Evolutionary conservation across 2,888 invertebrate genomes (phyloP).

Genomic region (Drosophila kambysellisi): DNA sequence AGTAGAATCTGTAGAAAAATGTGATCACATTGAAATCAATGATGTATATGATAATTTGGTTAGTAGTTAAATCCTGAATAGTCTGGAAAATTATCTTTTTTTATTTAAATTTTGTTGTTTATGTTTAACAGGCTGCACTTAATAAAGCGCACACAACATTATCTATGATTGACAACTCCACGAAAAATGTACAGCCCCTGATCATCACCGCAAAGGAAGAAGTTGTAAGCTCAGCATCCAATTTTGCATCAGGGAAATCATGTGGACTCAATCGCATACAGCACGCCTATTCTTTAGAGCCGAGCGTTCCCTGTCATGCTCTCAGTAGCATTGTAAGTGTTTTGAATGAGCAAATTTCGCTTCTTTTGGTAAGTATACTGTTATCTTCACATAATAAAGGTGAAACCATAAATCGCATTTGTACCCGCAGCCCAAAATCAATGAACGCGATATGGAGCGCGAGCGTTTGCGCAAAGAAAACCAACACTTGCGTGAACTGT

Average conservation of each 20-base stretch:
- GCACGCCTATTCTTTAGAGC: conserved; percentile 85
- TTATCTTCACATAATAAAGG: neutral
- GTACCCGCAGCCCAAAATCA: conserved; percentile 88
- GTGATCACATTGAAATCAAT: conserved; percentile 78
- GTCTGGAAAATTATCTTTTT: neutral
- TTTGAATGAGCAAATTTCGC: conserved; percentile 89
- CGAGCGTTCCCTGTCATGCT: conserved; percentile 87
- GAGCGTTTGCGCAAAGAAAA: conserved; percentile 90
- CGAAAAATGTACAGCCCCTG: conserved; percentile 58
- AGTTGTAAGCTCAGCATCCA: conserved; percentile 21
- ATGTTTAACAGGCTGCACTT: conserved; percentile 56
- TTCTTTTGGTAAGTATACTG: conserved; percentile 87
- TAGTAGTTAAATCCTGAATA: conserved; percentile 28
- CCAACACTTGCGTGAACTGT: conserved; percentile 89
- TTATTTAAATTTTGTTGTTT: neutral
- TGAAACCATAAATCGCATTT: neutral
- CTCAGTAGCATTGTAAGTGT: conserved; percentile 88
- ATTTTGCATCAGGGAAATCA: conserved; percentile 35
- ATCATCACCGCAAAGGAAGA: conserved; percentile 35
- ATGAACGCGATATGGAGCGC: conserved; percentile 91
- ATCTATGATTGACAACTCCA: conserved; percentile 72
- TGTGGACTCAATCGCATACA: conserved; percentile 85
- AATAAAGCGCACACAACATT: conserved; percentile 59
- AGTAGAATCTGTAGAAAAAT: conserved; percentile 30
- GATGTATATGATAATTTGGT: conserved; percentile 82